Percentiles rank a stretch among this genome's conserved stretches.
These are phyloP conservation scores for Champsocephalus esox DNA, from an alignment of 2,797 vertebrate species.

Conservation along the genomic window DNA sequence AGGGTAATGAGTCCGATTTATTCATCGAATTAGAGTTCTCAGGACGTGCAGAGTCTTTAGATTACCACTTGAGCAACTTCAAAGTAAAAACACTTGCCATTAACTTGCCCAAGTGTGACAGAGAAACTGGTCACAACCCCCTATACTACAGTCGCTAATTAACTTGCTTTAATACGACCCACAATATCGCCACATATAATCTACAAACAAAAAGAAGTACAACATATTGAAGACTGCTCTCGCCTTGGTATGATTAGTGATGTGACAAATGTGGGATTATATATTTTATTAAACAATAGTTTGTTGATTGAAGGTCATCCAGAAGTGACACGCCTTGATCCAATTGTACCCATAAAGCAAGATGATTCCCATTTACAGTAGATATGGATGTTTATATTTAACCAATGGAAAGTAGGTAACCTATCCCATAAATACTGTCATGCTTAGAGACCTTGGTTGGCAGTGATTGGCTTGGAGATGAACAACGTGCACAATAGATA, in stretches of 20 bases:
- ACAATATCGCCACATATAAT: background rate
- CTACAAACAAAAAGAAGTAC: background rate
- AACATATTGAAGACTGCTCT: background rate
- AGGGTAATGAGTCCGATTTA: slow-evolving; percentile 1
- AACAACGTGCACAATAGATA: background rate
- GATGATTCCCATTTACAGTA: background rate
- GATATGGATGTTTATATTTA: background rate
- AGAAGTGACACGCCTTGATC: background rate
- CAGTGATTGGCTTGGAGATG: background rate
- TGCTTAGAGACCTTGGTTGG: background rate
- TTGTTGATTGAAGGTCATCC: background rate
- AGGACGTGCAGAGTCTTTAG: background rate
- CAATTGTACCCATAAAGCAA: background rate
- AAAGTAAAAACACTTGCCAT: background rate
- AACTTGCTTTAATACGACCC: background rate
- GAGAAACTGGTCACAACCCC: background rate
- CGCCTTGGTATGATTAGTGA: background rate
- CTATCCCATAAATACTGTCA: background rate
- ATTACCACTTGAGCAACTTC: background rate
- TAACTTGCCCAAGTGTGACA: background rate
- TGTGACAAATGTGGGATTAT: background rate
- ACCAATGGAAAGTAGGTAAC: background rate
- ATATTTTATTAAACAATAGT: too few species aligned
- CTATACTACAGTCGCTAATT: background rate
- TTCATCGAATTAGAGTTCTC: slow-evolving; percentile 4